Conservation (phyloP, 2,797 vertebrate genomes). For the Propithecus deckenii region DNA sequence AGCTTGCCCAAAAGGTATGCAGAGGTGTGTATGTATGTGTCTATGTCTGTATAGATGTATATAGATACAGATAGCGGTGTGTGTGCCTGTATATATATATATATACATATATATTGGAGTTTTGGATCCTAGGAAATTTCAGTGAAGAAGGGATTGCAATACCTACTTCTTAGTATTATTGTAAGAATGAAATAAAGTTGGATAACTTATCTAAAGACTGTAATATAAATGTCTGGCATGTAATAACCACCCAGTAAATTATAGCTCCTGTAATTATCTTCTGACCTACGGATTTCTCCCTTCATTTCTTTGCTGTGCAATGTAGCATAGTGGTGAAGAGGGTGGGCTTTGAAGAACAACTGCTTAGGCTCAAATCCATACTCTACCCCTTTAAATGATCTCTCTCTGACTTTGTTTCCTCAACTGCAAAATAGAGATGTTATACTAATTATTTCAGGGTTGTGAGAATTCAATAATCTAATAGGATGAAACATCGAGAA, state of each 20-base stretch:
- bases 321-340: neutral
- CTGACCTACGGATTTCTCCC: neutral
- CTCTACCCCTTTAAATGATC: neutral
- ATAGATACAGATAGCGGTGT: neutral
- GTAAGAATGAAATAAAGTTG: conserved; percentile 37
- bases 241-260: neutral
- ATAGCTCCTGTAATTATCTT: neutral
- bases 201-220: neutral
- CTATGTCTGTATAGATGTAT: neutral
- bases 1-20: neutral
- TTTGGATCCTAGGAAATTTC: conserved; percentile 36
- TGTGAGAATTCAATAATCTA: neutral
- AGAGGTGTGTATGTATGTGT: neutral
- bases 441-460: neutral
- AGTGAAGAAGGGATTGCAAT: neutral
- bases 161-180: neutral
- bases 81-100: neutral
- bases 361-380: neutral
- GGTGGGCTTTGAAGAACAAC: neutral
- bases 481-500: neutral
- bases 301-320: neutral
- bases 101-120: neutral
- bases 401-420: neutral
- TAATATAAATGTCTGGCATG: neutral
- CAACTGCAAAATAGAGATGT: neutral